These are phyloP conservation scores for Hyposoter dolosus DNA, from an alignment of 2,888 invertebrate genomes.

Conservation along the genomic window DNA sequence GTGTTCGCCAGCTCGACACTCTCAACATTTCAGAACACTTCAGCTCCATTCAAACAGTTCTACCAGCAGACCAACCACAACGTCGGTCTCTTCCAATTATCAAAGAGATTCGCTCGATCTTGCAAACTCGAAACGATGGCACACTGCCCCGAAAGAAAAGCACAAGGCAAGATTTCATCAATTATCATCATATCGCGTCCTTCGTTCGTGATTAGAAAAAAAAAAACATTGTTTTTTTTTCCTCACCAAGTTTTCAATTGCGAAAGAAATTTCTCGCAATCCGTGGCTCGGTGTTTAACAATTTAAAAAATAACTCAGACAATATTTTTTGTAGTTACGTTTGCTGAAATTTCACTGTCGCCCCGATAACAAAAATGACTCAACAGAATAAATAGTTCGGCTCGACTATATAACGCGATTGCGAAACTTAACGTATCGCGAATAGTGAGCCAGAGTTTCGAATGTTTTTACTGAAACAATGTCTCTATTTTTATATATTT, in stretches of 20 bases:
- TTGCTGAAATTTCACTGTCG: conserved; percentile 1
- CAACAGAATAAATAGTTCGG: conserved; percentile 29
- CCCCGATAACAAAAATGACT: conserved; percentile 6
- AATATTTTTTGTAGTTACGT: background rate
- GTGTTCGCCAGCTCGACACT: conserved; percentile 79
- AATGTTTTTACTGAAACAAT: conserved; percentile 18
- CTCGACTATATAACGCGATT: conserved; percentile 25
- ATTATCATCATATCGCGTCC: too few relatives aligned
- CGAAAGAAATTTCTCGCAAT: background rate
- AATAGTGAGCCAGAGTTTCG: background rate
- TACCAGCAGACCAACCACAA: conserved; percentile 80
- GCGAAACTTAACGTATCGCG: conserved; percentile 40
- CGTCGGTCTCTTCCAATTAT: conserved; percentile 78
- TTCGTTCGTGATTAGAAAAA: too few relatives aligned
- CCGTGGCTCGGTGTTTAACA: background rate
- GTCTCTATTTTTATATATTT: background rate
- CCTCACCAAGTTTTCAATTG: background rate
- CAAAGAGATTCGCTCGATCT: conserved; percentile 84
- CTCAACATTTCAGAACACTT: conserved; percentile 81
- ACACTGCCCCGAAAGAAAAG: conserved; percentile 87
- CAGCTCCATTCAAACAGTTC: conserved; percentile 78
- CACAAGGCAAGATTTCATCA: conserved; percentile 85
- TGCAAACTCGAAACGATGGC: conserved; percentile 86
- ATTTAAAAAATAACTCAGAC: background rate
- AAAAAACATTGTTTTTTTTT: too few relatives aligned